Evolutionary conservation across 92 coral and sea anemone species (phyloP), one percentile per base, ranked within the genome.

Genomic region (Zoanthus sociatus): DNA sequence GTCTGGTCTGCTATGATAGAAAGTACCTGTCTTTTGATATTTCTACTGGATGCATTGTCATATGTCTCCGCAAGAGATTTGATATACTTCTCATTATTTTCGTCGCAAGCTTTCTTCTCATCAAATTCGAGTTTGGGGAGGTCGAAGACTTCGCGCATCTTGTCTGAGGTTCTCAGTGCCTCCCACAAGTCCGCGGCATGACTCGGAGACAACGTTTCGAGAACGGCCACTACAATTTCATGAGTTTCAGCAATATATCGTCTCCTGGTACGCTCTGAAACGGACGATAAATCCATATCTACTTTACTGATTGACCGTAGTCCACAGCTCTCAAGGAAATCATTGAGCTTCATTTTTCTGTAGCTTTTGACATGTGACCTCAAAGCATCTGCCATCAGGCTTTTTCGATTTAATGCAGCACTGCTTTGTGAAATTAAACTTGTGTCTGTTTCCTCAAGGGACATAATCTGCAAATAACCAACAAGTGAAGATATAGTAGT

Each of bases 151-250:
- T 79, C 73, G 45, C 84, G 84, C 84, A 79, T 79, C 84, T 79
- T 77, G 83, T 50, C 45, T 77, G 83, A 77, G 83, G 83, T 47
- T 53, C n/a, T 78, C 30, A 78, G 26, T 16, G 83, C 71, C n/a
- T 78, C 83, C 83, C 83, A 77, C 83, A 46, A 50, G 9, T 56
- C 84, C 18, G 84, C 71, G 71, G 84, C 84, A 78, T 78, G 83
- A 78, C 83, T 78, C 7, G 71, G 45, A 68, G 83, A 78, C 67
- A 47, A 78, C 48, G 83, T 79, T 78, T 45, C 67, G 20, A 55
- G 84, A 60, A 60, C 68, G 17, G 68, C 68, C 68, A 60, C 68
- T 60, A 16, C 26, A 60, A 16, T n/a, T 60, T 60, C 68, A 60
- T 60, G 68, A 60, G 68, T 60, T 60, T 60, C 68, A 60, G 68